These are phyloP conservation scores for Oophaga pumilio DNA, from an alignment of 2,113 vertebrate species.

Conservation along the genomic window DNA sequence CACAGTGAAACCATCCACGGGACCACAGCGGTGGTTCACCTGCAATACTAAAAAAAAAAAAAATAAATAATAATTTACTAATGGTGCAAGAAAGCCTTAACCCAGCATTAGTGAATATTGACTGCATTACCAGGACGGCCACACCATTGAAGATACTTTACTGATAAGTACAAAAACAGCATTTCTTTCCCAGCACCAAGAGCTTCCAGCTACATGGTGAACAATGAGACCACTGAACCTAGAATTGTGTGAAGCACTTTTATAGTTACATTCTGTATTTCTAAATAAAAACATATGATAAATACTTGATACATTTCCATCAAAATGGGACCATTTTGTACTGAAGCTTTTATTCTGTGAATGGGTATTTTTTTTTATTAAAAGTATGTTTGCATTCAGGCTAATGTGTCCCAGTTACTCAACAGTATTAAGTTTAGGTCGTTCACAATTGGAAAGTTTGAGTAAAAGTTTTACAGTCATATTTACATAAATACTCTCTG, in stretches of 20 bases:
- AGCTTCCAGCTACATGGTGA: neutral
- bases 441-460: neutral
- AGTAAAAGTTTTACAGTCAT: too few relatives aligned
- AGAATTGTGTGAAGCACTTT: neutral
- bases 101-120: neutral
- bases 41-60: too few relatives aligned
- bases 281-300: neutral
- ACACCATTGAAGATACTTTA: neutral
- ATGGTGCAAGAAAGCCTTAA: neutral
- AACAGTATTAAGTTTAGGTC: neutral
- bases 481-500: too few relatives aligned
- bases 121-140: neutral
- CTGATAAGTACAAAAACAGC: neutral
- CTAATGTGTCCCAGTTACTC: neutral
- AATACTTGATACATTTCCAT: neutral
- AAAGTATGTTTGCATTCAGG: neutral
- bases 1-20: too few relatives aligned
- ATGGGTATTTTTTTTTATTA: neutral
- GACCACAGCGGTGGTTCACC: too few relatives aligned
- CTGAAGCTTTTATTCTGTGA: neutral
- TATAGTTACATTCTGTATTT: neutral
- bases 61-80: too few relatives aligned
- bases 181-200: too few relatives aligned
- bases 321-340: neutral
- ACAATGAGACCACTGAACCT: neutral